Percentiles rank a stretch among this genome's conserved stretches.
phyloP scores from a whole-genome alignment of 2,888 invertebrate species.

The Phaedon cochleariae region DNA sequence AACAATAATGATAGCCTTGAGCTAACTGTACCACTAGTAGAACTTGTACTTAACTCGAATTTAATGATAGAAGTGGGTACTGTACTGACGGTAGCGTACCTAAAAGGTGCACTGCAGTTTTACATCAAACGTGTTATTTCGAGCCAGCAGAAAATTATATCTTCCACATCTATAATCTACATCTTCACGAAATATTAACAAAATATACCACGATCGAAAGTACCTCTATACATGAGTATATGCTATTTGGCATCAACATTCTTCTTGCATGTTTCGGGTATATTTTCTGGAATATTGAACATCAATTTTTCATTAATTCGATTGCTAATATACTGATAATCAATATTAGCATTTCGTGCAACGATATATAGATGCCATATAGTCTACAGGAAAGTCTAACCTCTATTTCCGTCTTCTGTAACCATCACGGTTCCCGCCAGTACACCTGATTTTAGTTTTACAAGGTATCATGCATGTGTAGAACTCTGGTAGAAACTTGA shows the following conservation, averaged over 20 bases:
- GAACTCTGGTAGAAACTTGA: constrained; percentile 29
- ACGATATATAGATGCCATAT: neutral
- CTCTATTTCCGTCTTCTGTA: neutral
- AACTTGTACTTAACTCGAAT: constrained; percentile 28
- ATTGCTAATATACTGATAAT: no score
- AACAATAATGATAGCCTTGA: constrained; percentile 28
- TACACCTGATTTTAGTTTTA: constrained; percentile 35
- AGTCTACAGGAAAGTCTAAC: neutral
- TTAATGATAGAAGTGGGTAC: constrained; percentile 26
- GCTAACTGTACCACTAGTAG: constrained; percentile 28
- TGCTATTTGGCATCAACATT: no score
- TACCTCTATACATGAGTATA: neutral
- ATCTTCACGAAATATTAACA: neutral
- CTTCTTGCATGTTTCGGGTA: no score
- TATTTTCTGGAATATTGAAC: no score
- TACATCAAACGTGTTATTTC: constrained; percentile 41
- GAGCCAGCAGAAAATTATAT: constrained; percentile 43
- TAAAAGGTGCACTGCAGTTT: constrained; percentile 27
- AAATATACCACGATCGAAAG: neutral
- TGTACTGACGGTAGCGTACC: constrained; percentile 30
- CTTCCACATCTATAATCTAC: constrained; percentile 16
- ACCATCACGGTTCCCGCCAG: constrained; percentile 7
- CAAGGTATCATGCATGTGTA: constrained; percentile 33
- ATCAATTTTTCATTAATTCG: no score
- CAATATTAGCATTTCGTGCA: no score